Conservation (phyloP, 2,113 vertebrate species). For the Gallinago undulata region DNA sequence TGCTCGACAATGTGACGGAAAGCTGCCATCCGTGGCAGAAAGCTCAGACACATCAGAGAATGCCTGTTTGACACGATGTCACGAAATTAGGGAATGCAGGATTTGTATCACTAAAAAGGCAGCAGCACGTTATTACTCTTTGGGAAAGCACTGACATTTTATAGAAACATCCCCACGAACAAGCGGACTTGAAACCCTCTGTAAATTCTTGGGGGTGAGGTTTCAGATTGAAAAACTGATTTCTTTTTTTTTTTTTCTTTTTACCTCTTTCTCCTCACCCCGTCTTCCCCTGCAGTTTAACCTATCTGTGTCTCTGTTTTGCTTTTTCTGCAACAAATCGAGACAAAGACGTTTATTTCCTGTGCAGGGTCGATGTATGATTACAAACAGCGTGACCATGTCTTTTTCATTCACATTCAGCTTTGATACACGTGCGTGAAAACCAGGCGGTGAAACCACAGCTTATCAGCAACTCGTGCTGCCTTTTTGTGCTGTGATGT, state of each 20-base stretch:
- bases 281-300: background rate
- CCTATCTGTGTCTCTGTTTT: background rate
- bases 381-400: background rate
- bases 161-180: background rate
- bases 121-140: background rate
- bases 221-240: background rate
- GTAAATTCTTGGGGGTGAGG: background rate
- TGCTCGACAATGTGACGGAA: background rate
- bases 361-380: background rate
- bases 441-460: background rate
- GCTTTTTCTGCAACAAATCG: background rate
- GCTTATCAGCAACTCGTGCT: background rate
- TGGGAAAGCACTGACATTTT: background rate
- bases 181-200: background rate
- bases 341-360: background rate
- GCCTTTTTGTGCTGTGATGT: background rate
- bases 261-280: fast-evolving
- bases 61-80: background rate
- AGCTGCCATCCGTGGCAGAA: background rate
- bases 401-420: background rate
- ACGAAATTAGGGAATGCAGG: background rate
- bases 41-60: background rate
- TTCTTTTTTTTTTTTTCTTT: background rate
- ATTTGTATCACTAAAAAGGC: background rate
- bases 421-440: background rate